A percentile compares a stretch with the other conserved stretches of the same genome.
Evolutionary conservation across 1,140 invertebrate species (phyloP).

Genomic region (Euura saliciscinereae): DNA sequence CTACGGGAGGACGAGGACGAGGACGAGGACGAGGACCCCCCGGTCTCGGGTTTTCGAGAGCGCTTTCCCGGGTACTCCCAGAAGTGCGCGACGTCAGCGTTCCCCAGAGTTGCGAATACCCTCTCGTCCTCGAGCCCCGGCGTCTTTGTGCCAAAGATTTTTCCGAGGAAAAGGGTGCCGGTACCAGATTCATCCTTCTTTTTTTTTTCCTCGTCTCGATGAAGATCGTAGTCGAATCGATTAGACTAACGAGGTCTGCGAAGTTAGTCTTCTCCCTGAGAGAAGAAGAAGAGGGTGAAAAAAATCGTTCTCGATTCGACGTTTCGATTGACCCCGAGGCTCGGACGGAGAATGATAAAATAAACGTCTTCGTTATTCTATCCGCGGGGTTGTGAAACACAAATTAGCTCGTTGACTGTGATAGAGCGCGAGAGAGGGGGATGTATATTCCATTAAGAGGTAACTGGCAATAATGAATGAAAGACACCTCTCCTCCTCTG

Average conservation of each 20-base stretch:
- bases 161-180: too few relatives aligned
- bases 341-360: too few relatives aligned
- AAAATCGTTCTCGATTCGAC: neutral
- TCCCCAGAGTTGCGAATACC: neutral
- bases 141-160: neutral
- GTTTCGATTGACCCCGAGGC: neutral
- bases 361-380: too few relatives aligned
- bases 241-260: conserved; percentile 32
- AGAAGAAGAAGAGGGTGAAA: neutral
- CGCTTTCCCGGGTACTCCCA: neutral
- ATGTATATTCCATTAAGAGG: conserved; percentile 57
- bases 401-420: neutral
- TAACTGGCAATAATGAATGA: conserved; percentile 57
- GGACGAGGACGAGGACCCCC: neutral
- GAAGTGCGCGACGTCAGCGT: conserved; percentile 8
- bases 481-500: conserved; percentile 37
- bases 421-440: conserved; percentile 28
- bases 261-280: conserved; percentile 27
- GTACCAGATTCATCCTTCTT: neutral
- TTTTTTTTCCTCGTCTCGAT: conserved; percentile 5
- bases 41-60: neutral
- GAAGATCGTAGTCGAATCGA: conserved; percentile 17
- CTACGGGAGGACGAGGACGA: neutral
- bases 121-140: conserved; percentile 14
- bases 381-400: neutral